These are phyloP conservation scores for Pontoporia blainvillei DNA, from an alignment of 2,113 vertebrate genomes.

Conservation along the genomic window DNA sequence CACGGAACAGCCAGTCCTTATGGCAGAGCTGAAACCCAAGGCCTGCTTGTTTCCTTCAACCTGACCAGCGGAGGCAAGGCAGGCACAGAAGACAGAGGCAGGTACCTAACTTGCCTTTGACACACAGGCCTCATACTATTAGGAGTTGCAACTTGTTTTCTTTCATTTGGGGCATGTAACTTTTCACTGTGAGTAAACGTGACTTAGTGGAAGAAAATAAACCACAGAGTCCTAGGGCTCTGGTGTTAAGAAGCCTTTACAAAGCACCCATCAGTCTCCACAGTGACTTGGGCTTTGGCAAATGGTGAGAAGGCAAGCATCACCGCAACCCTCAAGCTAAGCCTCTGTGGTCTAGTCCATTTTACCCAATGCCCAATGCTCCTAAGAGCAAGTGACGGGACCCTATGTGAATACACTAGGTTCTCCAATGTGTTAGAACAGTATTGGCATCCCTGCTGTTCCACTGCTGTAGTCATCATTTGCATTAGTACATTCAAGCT, in stretches of 20 bases:
- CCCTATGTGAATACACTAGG: not conserved
- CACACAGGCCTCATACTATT: not conserved
- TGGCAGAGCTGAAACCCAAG: not conserved
- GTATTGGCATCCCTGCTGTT: not conserved
- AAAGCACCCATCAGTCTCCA: not conserved
- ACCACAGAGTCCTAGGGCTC: not conserved
- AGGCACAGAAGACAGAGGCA: constrained; percentile 15
- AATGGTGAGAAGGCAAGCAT: not conserved
- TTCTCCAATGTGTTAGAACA: not conserved
- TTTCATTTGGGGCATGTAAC: constrained; percentile 43
- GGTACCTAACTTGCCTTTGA: not conserved
- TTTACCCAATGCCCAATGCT: not conserved
- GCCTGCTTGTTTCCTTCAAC: not conserved
- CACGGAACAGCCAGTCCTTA: not conserved
- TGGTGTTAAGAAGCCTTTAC: not conserved
- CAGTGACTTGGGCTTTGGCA: not conserved
- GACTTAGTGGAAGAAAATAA: not conserved
- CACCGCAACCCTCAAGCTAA: not conserved
- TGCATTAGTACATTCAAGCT: not conserved
- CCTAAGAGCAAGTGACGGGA: accelerated
- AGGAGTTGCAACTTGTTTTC: constrained; percentile 39
- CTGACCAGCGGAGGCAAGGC: not conserved
- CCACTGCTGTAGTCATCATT: not conserved
- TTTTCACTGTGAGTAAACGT: constrained; percentile 4
- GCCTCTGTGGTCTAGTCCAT: not conserved